Evolutionary conservation across 2,888 invertebrate species (phyloP).

Genomic region (Drosophila diplacantha): DNA sequence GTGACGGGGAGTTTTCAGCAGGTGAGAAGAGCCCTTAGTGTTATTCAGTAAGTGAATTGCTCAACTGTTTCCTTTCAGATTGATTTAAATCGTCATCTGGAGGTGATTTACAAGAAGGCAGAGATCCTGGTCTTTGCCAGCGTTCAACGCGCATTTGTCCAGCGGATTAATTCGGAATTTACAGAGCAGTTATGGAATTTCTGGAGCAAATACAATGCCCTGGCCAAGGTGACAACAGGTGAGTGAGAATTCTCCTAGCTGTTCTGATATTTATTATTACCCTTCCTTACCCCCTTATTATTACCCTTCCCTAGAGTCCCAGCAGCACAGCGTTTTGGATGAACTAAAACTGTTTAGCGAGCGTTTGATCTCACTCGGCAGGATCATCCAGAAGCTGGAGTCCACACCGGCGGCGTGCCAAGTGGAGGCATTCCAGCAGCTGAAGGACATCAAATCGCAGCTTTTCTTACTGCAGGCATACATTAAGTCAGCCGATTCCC

Average conservation of each 20-base stretch:
- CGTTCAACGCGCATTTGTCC: conserved; percentile 60
- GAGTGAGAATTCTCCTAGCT: not conserved
- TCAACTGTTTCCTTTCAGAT: conserved; percentile 57
- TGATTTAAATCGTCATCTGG: conserved; percentile 81
- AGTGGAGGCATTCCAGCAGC: conserved; percentile 26
- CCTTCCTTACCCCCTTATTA: too few relatives aligned
- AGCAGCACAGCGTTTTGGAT: conserved; percentile 59
- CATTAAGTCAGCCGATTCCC: conserved; percentile 79
- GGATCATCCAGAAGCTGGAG: conserved; percentile 57
- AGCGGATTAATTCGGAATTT: conserved; percentile 25
- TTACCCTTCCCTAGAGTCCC: conserved; percentile 52
- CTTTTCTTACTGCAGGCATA: conserved; percentile 60
- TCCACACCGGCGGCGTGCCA: conserved; percentile 39
- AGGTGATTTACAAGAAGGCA: conserved; percentile 80
- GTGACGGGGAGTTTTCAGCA: conserved; percentile 96
- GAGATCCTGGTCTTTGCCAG: conserved; percentile 62
- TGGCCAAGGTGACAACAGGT: conserved; percentile 65
- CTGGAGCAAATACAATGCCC: conserved; percentile 72
- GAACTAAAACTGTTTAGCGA: conserved; percentile 71
- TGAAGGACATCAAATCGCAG: conserved; percentile 35
- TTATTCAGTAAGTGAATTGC: too few relatives aligned
- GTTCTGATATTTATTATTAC: too few relatives aligned
- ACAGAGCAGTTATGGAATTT: conserved; percentile 54
- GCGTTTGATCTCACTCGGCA: conserved; percentile 62
- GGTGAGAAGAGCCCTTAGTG: conserved; percentile 73